Conservation (phyloP, 2,113 vertebrate species). For the Crypturellus undulatus region DNA sequence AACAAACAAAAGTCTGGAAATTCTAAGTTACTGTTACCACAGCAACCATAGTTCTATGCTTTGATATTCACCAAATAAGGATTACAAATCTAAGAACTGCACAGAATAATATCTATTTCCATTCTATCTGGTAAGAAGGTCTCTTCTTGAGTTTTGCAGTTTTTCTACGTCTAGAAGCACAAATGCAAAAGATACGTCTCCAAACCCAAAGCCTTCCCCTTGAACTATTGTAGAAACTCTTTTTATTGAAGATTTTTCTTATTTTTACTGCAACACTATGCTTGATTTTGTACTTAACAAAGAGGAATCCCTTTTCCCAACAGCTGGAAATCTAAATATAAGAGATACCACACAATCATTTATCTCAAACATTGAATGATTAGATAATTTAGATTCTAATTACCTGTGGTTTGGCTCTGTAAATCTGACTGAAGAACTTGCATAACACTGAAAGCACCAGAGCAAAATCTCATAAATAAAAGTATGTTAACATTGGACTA, state of each 20-base stretch:
- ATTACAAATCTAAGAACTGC: background rate
- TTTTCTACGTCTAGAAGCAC: background rate
- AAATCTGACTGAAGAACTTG: background rate
- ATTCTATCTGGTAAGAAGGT: background rate
- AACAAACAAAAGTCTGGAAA: background rate
- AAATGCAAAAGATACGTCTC: background rate
- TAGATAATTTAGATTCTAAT: background rate
- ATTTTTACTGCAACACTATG: background rate
- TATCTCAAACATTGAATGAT: background rate
- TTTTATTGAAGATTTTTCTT: background rate
- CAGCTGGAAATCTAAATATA: background rate
- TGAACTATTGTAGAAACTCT: background rate
- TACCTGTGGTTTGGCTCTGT: background rate
- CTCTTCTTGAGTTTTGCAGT: background rate
- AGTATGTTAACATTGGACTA: background rate
- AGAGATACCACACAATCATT: background rate
- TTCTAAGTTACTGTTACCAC: background rate
- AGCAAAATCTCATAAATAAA: background rate
- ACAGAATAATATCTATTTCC: background rate
- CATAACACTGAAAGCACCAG: background rate
- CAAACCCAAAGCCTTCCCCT: background rate
- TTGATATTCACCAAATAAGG: background rate
- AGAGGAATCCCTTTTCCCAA: background rate
- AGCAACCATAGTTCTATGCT: background rate
- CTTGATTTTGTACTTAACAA: background rate